Evolutionary conservation across 1,140 invertebrate species (phyloP).

Genomic region (Anastrepha obliqua): DNA sequence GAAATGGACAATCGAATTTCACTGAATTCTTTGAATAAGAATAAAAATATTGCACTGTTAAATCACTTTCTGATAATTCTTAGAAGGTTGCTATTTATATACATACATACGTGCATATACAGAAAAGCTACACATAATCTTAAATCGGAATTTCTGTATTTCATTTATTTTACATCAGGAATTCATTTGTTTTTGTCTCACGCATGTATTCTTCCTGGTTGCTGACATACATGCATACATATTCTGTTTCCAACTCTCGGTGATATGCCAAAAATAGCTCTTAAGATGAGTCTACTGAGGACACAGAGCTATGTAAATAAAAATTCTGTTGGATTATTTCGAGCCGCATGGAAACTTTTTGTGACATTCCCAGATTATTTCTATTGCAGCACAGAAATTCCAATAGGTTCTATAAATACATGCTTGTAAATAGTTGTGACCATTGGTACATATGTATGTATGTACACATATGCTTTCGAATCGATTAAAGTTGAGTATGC

Average conservation of each 20-base stretch:
- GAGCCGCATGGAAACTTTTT: background rate
- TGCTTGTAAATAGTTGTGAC: background rate
- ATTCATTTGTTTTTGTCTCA: background rate
- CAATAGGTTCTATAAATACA: background rate
- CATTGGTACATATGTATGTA: no score
- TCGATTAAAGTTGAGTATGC: no score
- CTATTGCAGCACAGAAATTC: background rate
- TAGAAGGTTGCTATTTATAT: no score
- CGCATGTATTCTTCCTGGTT: background rate
- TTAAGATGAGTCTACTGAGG: background rate
- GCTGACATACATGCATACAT: background rate
- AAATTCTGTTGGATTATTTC: background rate
- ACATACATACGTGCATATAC: no score
- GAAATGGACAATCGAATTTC: no score
- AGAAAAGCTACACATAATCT: no score
- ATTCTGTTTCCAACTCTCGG: background rate
- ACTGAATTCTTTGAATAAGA: no score
- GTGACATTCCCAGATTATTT: background rate
- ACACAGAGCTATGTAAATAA: background rate
- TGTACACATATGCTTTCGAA: no score
- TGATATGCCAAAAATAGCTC: background rate
- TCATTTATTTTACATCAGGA: background rate
- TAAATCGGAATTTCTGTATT: no score
- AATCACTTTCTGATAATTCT: no score
- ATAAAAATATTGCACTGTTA: no score